These are phyloP conservation scores for Drosophila tripunctata DNA, from an alignment of 2,888 invertebrate species.

Conservation along the genomic window DNA sequence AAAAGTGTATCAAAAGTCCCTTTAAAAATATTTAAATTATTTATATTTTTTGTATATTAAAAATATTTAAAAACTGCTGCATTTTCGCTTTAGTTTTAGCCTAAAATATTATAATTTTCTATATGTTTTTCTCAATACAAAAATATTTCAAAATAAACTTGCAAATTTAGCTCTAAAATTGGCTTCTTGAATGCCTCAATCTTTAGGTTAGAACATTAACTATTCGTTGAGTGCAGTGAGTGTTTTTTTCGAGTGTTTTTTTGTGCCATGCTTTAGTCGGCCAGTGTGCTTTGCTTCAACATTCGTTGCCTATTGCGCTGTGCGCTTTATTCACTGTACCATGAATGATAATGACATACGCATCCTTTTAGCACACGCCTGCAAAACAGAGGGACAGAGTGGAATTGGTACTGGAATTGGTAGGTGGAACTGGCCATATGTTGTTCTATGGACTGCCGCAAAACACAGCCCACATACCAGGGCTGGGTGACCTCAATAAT, in stretches of 20 bases:
- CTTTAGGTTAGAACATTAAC: too few relatives aligned
- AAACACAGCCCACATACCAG: conserved; percentile 3
- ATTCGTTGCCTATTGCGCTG: conserved; percentile 42
- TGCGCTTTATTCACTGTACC: conserved; percentile 41
- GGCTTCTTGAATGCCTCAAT: too few relatives aligned
- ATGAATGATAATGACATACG: conserved; percentile 74
- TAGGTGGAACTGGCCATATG: conserved; percentile 63
- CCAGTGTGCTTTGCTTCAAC: conserved; percentile 44
- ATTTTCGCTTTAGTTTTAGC: too few relatives aligned
- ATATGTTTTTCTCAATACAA: too few relatives aligned
- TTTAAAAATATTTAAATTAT: too few relatives aligned
- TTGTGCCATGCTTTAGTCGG: conserved; percentile 23
- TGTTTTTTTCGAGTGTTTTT: neutral
- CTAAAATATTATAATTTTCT: too few relatives aligned
- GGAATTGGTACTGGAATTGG: conserved; percentile 27
- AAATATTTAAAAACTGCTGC: too few relatives aligned
- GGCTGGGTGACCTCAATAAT: conserved; percentile 72
- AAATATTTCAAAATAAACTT: too few relatives aligned
- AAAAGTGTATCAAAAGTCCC: too few relatives aligned
- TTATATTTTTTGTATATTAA: too few relatives aligned
- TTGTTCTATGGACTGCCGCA: conserved; percentile 38
- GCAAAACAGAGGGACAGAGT: conserved; percentile 20
- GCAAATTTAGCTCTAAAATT: too few relatives aligned
- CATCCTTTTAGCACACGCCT: conserved; percentile 66
- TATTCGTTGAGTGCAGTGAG: conserved; percentile 8